Evolutionary conservation across 2,797 vertebrate genomes (phyloP), one percentile per base, ranked within the genome.

Genomic region (Vireo griseus): DNA sequence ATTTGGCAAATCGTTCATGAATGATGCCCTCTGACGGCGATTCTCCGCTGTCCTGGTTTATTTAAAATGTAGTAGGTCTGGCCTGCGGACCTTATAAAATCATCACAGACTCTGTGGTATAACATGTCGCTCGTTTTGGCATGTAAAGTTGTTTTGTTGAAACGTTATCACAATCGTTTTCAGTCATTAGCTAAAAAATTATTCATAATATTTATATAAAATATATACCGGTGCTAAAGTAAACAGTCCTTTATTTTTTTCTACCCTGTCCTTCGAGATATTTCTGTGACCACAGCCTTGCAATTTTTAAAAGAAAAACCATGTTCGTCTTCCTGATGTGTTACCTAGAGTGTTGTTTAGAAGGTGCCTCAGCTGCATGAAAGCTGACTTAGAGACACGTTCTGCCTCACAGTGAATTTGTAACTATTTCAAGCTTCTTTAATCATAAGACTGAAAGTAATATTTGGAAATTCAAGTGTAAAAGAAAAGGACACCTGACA

Each of bases 1-100:
- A 28, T 86, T 75, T 89, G 73, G 85, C 72, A 81, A 80, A 81
- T 76, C 31, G 31, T 57, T 91, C 80, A 66, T 79, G 95, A 97
- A 55, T 50, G 83, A 82, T 96, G 94, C 91, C 91, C 94, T 96
- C 93, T 96, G 92, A 96, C 39, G 94, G 96, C 31, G 35, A 65
- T 40, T 86, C 81, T 77, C 58, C 1, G 54, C 65, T 77, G 68
- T 93, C 88, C 81, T 58, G 68, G 21, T 74, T 71, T 59, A 28
- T 35, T 11, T 21, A 20, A 79, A 88, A 39, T 31, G 13, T 33
- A 42, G 62, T 11, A 35, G 33, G 20, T 87, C 21, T 59, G 55
- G 31, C 68, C 42, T 44, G 68, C 3, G 1, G 55, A 37, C 31
- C 42, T 86, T 93, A 63, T 8, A 35, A 48, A 57, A 45, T 25